Base-by-base conservation (phyloP, 1,140 invertebrate species). In the Chironomus striatipennis region DNA sequence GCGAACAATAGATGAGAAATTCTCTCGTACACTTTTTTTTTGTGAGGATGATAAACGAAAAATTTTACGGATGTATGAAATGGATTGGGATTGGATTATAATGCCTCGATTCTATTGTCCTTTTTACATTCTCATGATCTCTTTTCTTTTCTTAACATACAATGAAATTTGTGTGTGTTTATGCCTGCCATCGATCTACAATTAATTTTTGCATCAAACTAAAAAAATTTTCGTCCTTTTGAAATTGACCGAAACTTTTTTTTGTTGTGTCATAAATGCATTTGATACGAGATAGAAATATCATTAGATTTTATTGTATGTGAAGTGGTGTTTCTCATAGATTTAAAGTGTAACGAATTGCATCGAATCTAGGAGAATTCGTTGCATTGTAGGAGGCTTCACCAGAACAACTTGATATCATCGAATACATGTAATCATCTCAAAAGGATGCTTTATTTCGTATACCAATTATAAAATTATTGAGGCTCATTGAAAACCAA, bases 11-110 rank as follows among this genome's bases (percentile, higher is more conserved):
- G 47, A 57, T 57, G 47, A 15, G 12, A n/a, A n/a, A 57, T n/a
- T n/a, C 47, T 57, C n/a, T 57, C 24, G 24, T 34, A 34, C 24
- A 34, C 24, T 34, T 34, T 34, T 34, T 34, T 34, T 34, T 34
- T 34, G 24, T 57, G 47, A 70, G 17, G 65, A 70, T 70, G 65
- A 70, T 70, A 70, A 70, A 70, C n/a, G n/a, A 70, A 70, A 67
- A 70, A 70, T 70, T 70, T 70, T 70, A 70, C 65, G 65, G 65
- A 70, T 70, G 18, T 70, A 17, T 10, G 20, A 18, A 18, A n/a
- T 12, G n/a, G 12, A 57, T 57, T 57, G 47, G 47, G n/a, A n/a
- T 57, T n/a, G 12, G 47, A n/a, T 12, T 57, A n/a, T 57, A n/a
- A n/a, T 57, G n/a, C 12, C 5, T 10, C n/a, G n/a, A 57, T 5